Conservation (phyloP, 2,888 invertebrate genomes). For the Megaustenia siamemsis region DNA sequence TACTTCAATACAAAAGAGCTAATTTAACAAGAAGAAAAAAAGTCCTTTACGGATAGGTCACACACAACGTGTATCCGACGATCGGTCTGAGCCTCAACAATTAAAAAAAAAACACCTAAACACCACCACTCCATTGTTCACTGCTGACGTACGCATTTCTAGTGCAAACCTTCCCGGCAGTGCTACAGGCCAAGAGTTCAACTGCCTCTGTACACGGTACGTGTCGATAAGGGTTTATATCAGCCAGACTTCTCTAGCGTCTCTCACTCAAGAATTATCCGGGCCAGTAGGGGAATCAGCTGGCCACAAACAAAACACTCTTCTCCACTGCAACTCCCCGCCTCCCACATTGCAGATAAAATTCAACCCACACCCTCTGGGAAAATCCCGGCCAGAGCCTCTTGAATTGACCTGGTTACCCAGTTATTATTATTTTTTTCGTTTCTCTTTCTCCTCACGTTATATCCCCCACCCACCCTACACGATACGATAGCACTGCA, state of each 20-base stretch:
- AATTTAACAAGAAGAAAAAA: too few species aligned
- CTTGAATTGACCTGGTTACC: constrained; percentile 35
- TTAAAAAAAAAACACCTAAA: too few species aligned
- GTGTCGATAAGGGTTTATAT: neutral
- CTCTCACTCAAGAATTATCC: neutral
- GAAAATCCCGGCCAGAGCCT: constrained; percentile 43
- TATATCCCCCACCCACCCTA: neutral
- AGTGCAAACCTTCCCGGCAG: neutral
- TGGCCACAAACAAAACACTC: constrained; percentile 7
- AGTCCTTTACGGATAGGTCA: too few species aligned
- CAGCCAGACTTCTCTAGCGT: neutral
- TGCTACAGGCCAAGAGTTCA: neutral
- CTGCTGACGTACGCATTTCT: constrained; percentile 15
- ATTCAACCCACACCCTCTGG: constrained; percentile 4
- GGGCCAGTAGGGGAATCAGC: neutral
- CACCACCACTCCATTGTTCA: neutral
- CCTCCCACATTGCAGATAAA: neutral
- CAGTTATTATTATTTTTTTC: constrained; percentile 9
- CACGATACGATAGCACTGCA: neutral
- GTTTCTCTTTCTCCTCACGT: neutral
- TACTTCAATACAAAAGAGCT: too few species aligned
- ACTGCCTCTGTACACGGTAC: neutral
- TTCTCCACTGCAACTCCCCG: neutral
- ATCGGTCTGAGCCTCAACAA: too few species aligned
- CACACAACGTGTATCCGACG: too few species aligned